Evolutionary conservation across 2,113 vertebrate species (phyloP).

Genomic region (Pituophis catenifer): DNA sequence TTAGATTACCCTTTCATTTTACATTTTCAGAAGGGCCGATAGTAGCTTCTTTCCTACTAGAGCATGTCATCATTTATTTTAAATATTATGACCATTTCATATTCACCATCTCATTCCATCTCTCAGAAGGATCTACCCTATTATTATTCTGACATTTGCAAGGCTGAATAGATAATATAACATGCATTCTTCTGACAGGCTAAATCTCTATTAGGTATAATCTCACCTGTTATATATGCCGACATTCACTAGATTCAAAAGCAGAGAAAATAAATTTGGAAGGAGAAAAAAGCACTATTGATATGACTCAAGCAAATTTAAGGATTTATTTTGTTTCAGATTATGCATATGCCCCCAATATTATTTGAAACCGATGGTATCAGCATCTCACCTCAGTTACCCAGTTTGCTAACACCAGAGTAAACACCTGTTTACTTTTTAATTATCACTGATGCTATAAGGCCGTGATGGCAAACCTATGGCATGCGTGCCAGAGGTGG

Average conservation of each 20-base stretch:
- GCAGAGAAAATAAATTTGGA: neutral
- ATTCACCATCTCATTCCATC: slow-evolving; percentile 17
- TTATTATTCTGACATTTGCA: neutral
- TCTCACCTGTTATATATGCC: neutral
- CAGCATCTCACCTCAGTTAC: neutral
- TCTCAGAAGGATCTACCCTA: neutral
- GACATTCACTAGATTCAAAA: neutral
- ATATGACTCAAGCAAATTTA: neutral
- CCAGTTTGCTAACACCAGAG: neutral
- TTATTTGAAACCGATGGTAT: neutral
- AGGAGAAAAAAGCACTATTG: neutral
- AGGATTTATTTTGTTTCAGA: neutral
- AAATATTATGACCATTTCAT: neutral
- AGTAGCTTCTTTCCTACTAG: slow-evolving; percentile 21
- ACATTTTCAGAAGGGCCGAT: neutral
- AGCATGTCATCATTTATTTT: slow-evolving; percentile 19
- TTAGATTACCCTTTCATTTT: slow-evolving; percentile 37
- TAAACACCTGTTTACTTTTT: neutral
- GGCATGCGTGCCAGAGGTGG: too few species aligned
- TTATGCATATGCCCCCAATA: neutral
- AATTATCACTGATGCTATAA: neutral
- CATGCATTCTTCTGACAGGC: neutral
- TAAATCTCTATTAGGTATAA: neutral
- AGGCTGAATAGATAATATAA: neutral
- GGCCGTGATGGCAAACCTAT: too few species aligned